Percentiles rank a stretch among this genome's conserved stretches.
These are phyloP conservation scores for Silurus lanzhouensis DNA, from an alignment of 2,797 vertebrate genomes.

Conservation along the genomic window DNA sequence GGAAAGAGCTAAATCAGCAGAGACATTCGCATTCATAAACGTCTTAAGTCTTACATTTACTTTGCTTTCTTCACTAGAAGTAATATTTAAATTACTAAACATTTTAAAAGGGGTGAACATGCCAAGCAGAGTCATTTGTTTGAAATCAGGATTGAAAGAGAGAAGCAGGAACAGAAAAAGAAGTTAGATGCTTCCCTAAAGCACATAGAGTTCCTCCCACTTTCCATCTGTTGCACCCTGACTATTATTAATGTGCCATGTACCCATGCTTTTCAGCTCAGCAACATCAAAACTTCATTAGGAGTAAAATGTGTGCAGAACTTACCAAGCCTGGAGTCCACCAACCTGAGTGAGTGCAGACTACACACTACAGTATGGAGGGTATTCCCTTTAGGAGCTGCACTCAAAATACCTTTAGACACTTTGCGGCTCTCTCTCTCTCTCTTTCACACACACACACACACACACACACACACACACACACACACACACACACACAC, in stretches of 20 bases:
- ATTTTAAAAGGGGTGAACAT: constrained; percentile 13
- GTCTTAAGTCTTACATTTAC: not conserved
- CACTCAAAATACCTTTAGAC: constrained; percentile 57
- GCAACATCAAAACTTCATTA: constrained; percentile 39
- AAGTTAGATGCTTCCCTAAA: constrained; percentile 1
- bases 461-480: constrained; percentile 49
- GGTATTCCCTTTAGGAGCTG: constrained; percentile 47
- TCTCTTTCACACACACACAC: constrained; percentile 48
- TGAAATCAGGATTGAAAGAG: constrained; percentile 11
- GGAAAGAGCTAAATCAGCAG: not conserved
- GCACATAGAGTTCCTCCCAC: constrained; percentile 52
- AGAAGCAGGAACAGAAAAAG: constrained; percentile 36
- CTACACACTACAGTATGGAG: constrained; percentile 52
- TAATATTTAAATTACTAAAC: constrained; percentile 26
- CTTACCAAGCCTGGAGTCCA: constrained; percentile 68
- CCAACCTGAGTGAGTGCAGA: constrained; percentile 48
- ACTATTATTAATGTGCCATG: constrained; percentile 60
- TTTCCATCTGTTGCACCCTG: constrained; percentile 67
- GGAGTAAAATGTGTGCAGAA: constrained; percentile 43
- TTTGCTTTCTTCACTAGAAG: not conserved
- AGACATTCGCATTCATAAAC: not conserved
- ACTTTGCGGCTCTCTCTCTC: constrained; percentile 43
- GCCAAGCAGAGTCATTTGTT: constrained; percentile 31
- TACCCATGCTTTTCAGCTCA: constrained; percentile 60
- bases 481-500: constrained; percentile 45